These are phyloP conservation scores for Rhadina sibilatrix DNA, from an alignment of 2,113 vertebrate genomes.

Conservation along the genomic window DNA sequence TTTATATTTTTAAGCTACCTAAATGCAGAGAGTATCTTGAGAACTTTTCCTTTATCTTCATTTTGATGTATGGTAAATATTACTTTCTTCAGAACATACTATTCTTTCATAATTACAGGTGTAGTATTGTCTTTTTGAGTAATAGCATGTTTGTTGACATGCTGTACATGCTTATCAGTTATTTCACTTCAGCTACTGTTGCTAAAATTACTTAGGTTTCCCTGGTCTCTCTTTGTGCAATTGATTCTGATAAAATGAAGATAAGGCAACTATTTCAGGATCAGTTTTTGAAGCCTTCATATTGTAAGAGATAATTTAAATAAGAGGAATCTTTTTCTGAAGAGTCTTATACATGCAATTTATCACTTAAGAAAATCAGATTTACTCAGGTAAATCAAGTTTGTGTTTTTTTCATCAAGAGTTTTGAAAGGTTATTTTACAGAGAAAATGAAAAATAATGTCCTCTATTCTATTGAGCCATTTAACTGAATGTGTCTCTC, in stretches of 20 bases:
- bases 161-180: background rate
- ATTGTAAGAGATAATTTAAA: constrained; percentile 1
- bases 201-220: background rate
- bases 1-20: background rate
- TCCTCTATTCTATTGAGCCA: background rate
- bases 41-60: background rate
- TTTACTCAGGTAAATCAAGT: background rate
- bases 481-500: constrained; percentile 20
- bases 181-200: background rate
- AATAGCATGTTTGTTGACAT: constrained; percentile 16
- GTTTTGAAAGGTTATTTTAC: constrained; percentile 40
- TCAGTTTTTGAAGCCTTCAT: background rate
- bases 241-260: background rate
- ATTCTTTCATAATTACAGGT: constrained; percentile 37
- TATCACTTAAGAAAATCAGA: background rate
- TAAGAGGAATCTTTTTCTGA: background rate
- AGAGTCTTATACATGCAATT: background rate
- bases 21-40: background rate
- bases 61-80: constrained; percentile 18
- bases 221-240: background rate
- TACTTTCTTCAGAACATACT: background rate
- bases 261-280: background rate
- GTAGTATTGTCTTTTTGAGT: background rate
- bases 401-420: background rate
- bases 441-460: constrained; percentile 20